phyloP scores from a whole-genome alignment of 2,797 vertebrate genomes.

The Acrossocheilus wenchowensis region DNA sequence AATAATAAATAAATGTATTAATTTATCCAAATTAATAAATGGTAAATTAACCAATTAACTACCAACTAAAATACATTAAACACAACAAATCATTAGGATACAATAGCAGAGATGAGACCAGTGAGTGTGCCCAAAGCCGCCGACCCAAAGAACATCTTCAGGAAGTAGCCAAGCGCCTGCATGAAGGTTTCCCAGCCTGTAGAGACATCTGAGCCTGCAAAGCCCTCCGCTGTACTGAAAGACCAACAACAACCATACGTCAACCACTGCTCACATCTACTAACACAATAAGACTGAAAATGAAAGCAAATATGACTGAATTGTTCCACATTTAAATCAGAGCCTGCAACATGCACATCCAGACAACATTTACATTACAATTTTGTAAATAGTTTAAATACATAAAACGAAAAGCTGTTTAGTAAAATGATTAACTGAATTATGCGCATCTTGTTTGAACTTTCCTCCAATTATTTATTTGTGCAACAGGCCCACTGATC shows the following conservation, averaged over 20 bases:
- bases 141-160: constrained; percentile 98
- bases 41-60: no score
- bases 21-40: no score
- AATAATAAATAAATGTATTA: no score
- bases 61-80: no score
- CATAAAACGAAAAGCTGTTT: no score
- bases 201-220: constrained; percentile 87
- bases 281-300: neutral
- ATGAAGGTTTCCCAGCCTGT: constrained; percentile 93
- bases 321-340: no score
- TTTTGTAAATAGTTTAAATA: neutral
- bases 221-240: constrained; percentile 95
- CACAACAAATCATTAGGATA: constrained; percentile 82
- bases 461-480: neutral
- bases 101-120: constrained; percentile 96
- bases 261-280: neutral
- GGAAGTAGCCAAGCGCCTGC: constrained; percentile 94
- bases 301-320: neutral
- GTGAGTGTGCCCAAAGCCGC: constrained; percentile 96
- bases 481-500: neutral
- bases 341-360: neutral
- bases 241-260: constrained; percentile 41
- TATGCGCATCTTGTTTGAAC: neutral
- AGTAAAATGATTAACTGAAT: neutral
- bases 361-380: neutral